Evolutionary conservation across 2,797 vertebrate species (phyloP).

Genomic region (Erethizon dorsatum): DNA sequence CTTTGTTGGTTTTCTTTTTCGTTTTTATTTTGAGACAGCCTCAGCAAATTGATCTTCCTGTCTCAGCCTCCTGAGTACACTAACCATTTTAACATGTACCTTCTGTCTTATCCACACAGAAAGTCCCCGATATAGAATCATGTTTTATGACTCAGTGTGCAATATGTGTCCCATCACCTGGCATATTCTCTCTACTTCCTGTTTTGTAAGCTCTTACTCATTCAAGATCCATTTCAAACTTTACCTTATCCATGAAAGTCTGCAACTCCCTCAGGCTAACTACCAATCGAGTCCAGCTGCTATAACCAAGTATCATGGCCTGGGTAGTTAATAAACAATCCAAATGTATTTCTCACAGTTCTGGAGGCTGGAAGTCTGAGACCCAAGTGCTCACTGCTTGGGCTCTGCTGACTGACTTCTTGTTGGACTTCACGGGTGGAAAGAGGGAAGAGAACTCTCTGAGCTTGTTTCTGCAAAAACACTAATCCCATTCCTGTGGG

Average conservation of each 20-base stretch:
- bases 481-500: background rate
- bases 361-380: background rate
- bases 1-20: too few species aligned
- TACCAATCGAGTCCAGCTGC: background rate
- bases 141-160: background rate
- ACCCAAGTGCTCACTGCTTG: accelerated
- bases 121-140: background rate
- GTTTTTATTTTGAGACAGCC: background rate
- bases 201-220: background rate
- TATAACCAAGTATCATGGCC: background rate
- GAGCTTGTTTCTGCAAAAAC: background rate
- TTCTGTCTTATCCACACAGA: background rate
- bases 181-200: background rate
- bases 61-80: background rate
- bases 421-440: background rate
- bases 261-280: background rate
- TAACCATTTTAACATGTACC: background rate
- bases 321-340: background rate
- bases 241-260: background rate
- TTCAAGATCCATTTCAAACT: background rate
- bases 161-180: background rate
- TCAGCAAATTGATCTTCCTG: background rate
- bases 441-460: too few species aligned
- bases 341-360: background rate
- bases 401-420: background rate